Base-by-base conservation (phyloP, 2,113 vertebrate genomes). In the Corythaeola cristata region DNA sequence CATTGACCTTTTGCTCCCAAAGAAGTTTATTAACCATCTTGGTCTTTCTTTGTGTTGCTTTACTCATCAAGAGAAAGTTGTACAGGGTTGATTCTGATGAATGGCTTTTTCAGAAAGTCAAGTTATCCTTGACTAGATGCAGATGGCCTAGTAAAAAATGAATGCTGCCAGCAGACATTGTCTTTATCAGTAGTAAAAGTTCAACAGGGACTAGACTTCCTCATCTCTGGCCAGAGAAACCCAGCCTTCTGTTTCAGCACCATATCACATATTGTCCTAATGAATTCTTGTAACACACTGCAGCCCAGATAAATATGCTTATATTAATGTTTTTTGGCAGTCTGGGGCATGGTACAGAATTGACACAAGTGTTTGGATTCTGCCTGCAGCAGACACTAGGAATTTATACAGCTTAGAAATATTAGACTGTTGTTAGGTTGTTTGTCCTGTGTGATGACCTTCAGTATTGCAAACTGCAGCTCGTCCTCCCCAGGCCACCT, bases 121-220 rank as follows among this genome's bases (percentile, higher is more conserved):
- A 96, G 98, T 97, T 98, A 98, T 97, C 96, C 98, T 98, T 98
- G 98, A 98, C 98, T 98, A 97, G 97, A 98, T 95, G 95, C 98
- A 98, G 98, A 99, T 98, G 98, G 98, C 98, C 98, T 75, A 39
- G 97, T 98, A 98, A 98, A 98, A 98, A 98, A 98, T 98, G 98
- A 98, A 97, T 89, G 94, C 97, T 98, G 97, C 98, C 97, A 98
- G 97, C 95, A 97, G 97, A 98, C 94, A 92, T 97, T 97, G 96
- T 97, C 98, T 98, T 98, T 98, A 98, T 98, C 98, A 98, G 98
- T 97, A 88, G 88, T 91, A 97, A 98, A 97, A 98, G 97, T 97
- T 98, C 98, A 98, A 89, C 98, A 97, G 98, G 97, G 97, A 98
- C 95, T 95, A 98, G 97, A 96, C 96, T 98, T 98, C 97, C 98